Base-by-base conservation (phyloP, 2,888 invertebrate genomes). In the Drosophila robusta region DNA sequence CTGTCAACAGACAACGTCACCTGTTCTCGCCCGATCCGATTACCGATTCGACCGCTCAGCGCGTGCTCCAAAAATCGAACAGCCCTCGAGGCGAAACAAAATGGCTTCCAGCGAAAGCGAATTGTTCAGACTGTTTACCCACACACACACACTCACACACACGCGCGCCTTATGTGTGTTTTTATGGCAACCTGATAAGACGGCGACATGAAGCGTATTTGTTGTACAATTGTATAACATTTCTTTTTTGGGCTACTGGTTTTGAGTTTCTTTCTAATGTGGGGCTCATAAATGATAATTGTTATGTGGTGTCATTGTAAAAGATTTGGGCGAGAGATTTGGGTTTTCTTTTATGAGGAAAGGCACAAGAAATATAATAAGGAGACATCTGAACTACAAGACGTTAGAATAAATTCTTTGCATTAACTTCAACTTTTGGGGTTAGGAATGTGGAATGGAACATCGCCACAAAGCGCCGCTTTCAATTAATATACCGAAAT, bases 51-150 rank as follows among this genome's bases (percentile, higher is more conserved):
- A 34, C 12, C 54, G 34, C 39, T 69, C 18, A 83, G 70, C 87
- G 87, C 89, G 87, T 82, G 89, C 87, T 82, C 57, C 47, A 58
- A 60, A 34, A 79, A 69, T 47, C 49, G 8, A 68, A 45, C 57
- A 55, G 18, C 39, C 9, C 42, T 46, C 32, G 14, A 4, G 4
- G 29, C 63, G 11, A 46, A 8, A 64, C 45, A 64, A 64, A 64
- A 64, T 64, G 64, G 64, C 64, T 44, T 42, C 58, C 39, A 29
- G 29, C 29, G 29, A 29, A 9, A 29, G 29, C 32, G 24, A 16
- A 36, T 42, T 18, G 44, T 26, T 12, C n/a, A 11, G 8, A 54
- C 14, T n/a, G 1, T 14, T 14, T 32, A 29, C 38, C 18, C 39
- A 41, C 18, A 42, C 16, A 26, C 11, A 16, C n/a, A 39, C 9